Conservation (phyloP, 2,113 vertebrate genomes). For the Rhynchomys soricoides region DNA sequence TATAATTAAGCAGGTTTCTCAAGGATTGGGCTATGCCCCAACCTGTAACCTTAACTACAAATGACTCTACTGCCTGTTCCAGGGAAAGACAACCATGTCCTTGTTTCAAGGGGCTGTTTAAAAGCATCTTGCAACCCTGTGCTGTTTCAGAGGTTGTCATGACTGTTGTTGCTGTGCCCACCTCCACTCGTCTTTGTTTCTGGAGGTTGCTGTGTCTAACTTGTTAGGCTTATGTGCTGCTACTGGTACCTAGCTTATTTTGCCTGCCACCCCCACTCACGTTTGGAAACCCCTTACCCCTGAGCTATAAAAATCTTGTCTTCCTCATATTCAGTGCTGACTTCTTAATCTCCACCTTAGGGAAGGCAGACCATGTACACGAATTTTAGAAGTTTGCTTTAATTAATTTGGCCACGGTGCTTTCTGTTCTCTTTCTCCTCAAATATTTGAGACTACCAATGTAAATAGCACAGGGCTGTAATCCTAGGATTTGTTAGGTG, state of each 20-base stretch:
- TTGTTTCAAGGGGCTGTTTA: neutral
- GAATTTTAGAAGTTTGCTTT: neutral
- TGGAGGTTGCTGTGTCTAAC: neutral
- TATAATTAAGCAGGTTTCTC: neutral
- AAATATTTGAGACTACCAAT: neutral
- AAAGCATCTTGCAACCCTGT: neutral
- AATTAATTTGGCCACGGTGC: neutral
- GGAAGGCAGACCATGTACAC: neutral
- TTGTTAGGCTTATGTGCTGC: neutral
- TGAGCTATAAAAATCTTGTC: neutral
- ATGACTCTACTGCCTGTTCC: neutral
- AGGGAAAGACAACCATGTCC: neutral
- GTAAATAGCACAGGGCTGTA: neutral
- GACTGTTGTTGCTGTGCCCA: neutral
- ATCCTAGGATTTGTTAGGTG: neutral
- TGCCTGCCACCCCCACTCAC: neutral
- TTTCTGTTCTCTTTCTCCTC: neutral
- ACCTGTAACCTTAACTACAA: neutral
- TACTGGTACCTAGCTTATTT: neutral
- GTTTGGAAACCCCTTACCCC: neutral
- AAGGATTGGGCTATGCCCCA: neutral
- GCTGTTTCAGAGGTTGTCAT: neutral
- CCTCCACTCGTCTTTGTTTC: neutral
- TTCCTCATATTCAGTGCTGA: neutral
- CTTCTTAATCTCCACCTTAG: neutral